Evolutionary conservation across 2,888 invertebrate genomes (phyloP).

Genomic region (Chloroclysta siterata): DNA sequence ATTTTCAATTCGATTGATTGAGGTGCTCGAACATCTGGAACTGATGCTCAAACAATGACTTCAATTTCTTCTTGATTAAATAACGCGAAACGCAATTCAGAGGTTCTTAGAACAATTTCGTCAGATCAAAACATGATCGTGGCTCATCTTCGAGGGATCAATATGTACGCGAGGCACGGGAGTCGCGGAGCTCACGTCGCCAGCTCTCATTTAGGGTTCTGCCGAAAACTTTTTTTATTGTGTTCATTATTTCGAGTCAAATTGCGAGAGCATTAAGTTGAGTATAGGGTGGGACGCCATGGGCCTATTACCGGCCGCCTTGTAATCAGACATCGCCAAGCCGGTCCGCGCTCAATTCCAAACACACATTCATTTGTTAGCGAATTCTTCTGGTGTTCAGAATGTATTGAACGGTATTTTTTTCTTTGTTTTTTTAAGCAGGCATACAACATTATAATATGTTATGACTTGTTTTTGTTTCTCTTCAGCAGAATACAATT

Average conservation of each 20-base stretch:
- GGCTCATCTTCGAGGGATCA: constrained; percentile 56
- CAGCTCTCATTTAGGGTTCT: constrained; percentile 66
- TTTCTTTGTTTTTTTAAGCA: background rate
- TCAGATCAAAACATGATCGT: constrained; percentile 58
- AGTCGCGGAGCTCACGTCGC: constrained; percentile 64
- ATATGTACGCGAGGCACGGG: constrained; percentile 55
- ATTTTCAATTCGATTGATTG: constrained; percentile 13
- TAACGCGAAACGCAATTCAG: constrained; percentile 57
- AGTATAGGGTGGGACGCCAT: constrained; percentile 81
- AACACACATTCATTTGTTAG: constrained; percentile 75
- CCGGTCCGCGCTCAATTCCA: constrained; percentile 59
- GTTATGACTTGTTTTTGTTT: background rate
- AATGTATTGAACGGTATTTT: constrained; percentile 34
- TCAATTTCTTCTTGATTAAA: constrained; percentile 41
- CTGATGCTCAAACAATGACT: constrained; percentile 33
- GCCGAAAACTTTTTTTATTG: constrained; percentile 79
- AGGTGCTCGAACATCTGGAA: constrained; percentile 9
- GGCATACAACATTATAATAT: background rate
- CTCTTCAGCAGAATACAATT: background rate
- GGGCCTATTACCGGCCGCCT: constrained; percentile 75
- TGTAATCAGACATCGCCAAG: constrained; percentile 77
- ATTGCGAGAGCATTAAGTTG: constrained; percentile 85
- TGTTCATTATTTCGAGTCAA: constrained; percentile 82
- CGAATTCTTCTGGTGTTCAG: constrained; percentile 59
- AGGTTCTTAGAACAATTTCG: constrained; percentile 66